phyloP scores from a whole-genome alignment of 2,888 invertebrate species.

The Schizaphis graminum region DNA sequence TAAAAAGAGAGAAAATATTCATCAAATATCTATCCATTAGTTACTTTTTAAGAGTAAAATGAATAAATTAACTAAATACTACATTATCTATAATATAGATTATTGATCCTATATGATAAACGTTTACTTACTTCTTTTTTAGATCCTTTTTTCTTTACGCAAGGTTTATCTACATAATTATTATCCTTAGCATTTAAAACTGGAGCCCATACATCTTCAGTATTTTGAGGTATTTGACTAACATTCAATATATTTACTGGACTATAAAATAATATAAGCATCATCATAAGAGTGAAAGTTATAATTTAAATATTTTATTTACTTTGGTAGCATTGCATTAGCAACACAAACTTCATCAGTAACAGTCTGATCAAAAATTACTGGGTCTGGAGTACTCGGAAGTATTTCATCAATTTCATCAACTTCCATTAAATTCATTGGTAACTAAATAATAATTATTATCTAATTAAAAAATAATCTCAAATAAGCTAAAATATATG shows the following conservation, averaged over 20 bases:
- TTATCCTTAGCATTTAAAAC: background rate
- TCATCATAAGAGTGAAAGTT: background rate
- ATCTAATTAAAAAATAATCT: background rate
- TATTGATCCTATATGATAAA: background rate
- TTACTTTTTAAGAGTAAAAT: background rate
- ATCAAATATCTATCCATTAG: background rate
- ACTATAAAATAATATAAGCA: constrained; percentile 9
- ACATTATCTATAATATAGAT: background rate
- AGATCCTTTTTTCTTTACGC: background rate
- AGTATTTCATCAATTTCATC: background rate
- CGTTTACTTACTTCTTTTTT: constrained; percentile 29
- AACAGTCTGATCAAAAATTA: constrained; percentile 51
- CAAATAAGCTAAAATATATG: background rate
- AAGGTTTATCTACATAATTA: constrained; percentile 7
- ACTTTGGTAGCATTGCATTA: constrained; percentile 12
- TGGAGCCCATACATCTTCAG: background rate
- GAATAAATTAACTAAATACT: background rate
- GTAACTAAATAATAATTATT: constrained; percentile 38
- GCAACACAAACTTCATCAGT: constrained; percentile 29
- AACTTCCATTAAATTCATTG: constrained; percentile 14
- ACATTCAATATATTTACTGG: constrained; percentile 34
- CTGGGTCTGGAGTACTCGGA: constrained; percentile 28
- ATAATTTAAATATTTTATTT: constrained; percentile 25
- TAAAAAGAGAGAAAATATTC: background rate
- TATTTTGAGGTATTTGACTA: constrained; percentile 37